Base-by-base conservation (phyloP, 2,797 vertebrate species). In the Graptemys geographica region DNA sequence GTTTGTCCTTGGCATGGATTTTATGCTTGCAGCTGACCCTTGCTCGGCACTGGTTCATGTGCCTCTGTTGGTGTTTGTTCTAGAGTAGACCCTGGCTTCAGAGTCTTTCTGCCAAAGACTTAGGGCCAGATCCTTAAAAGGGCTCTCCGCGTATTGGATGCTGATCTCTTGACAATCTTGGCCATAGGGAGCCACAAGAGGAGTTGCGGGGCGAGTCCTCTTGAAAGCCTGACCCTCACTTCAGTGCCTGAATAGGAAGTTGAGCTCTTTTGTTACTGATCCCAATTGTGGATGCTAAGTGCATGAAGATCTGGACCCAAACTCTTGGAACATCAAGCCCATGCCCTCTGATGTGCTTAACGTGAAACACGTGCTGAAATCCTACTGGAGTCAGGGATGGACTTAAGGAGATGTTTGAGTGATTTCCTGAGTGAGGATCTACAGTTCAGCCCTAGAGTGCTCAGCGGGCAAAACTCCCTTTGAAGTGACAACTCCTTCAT, bases 181-280 rank as follows among this genome's bases (percentile, higher is more conserved):
- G 52, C 57, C 57, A 62, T 31, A 62, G 33, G 57, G 28, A 5
- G 47, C 28, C 1, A 56, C 84, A 59, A 59, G 47, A 65, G 37
- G 21, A 25, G 2, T 25, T 76, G 8, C 27, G 84, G 82, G 33
- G 47, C 18, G 47, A 87, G 78, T 23, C 11, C 47, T 53, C 62
- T 27, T 27, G 3, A 7, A 18, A 52, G 19, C 37, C 51, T 0
- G 2, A 0, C 8, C 0, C 13, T 2, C 13, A 33, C 28, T 7
- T 33, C 12, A 31, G 59, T 15, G 11, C 59, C 59, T 33, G 28
- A 62, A 62, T 4, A 7, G 31, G 13, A 62, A 33, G 59, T 15
- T 62, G 28, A 62, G 57, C 28, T 62, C 28, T 62, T 62, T 31
- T 62, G 59, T 16, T 31, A 33, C 13, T 15, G 28, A 62, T 13